Base-by-base conservation (phyloP, 2,113 vertebrate genomes). In the Spea bombifrons region DNA sequence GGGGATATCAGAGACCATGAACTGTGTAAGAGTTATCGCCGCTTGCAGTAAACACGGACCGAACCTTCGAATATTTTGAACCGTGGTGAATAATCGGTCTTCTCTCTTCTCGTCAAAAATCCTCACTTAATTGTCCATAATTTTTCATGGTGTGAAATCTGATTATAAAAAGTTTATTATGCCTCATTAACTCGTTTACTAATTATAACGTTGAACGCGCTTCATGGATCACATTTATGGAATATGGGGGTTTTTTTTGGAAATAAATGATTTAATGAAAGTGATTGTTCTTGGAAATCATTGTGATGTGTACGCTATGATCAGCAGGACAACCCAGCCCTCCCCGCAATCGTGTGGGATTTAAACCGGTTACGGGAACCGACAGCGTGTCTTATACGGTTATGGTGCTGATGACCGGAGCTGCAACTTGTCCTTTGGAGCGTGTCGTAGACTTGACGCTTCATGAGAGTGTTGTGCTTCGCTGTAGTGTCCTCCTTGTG, bases 1-100 rank as follows among this genome's bases (percentile, higher is more conserved):
- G 97, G 97, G 12, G 97, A 99, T 76, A 98, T 99, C 85, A 94
- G 97, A 91, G 97, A 99, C 90, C 97, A 99, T 48, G 97, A 99
- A 92, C 95, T 99, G 87, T 99, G 97, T 88, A 98, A 97, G 89
- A 99, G 96, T 83, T 99, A 99, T 81, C 94, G 94, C 86, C 90
- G 96, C 86, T 93, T 99, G 88, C 97, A 98, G 91, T 99, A 92
- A 99, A 82, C 0, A 68, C 0, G 5, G 2, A 16, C 15, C n/a
- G 15, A 3, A 13, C 59, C 52, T 8, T 73, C 81, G 87, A 85
- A 79, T 83, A 75, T 87, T 68, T 91, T 90, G 88, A 88, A 91
- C 90, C 92, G 90, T 89, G 85, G 83, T 83, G 85, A 86, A 89
- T 87, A 84, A 86, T 75, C 78, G 17, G 5, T 75, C 66, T 81